Evolutionary conservation across 2,888 invertebrate genomes (phyloP).

Genomic region (Chaetogeoica ovagalla): DNA sequence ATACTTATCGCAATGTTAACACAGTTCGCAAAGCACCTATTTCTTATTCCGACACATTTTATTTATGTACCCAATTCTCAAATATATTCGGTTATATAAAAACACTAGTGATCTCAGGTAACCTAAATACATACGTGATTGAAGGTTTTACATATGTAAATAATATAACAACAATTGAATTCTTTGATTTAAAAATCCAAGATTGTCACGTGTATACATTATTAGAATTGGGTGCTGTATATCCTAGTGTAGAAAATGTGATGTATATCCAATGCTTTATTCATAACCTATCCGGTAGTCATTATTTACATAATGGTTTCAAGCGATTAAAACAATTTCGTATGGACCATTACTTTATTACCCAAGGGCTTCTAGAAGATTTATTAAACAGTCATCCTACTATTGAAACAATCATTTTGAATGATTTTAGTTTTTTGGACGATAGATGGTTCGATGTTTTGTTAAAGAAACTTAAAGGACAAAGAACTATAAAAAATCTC

Average conservation of each 20-base stretch:
- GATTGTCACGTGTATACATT: background rate
- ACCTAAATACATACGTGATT: background rate
- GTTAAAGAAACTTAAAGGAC: background rate
- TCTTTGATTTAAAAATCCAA: background rate
- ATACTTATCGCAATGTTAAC: no score
- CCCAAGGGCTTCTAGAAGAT: background rate
- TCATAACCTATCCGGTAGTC: background rate
- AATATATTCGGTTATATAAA: background rate
- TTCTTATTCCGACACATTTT: background rate
- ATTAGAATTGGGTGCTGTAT: background rate
- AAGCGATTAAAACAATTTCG: conserved; percentile 4
- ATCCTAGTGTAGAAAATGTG: background rate
- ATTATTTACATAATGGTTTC: conserved; percentile 1
- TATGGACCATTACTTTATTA: background rate
- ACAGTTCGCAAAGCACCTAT: background rate
- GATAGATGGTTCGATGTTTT: conserved; percentile 9
- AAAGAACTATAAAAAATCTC: background rate
- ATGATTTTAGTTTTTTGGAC: background rate
- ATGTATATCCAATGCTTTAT: background rate
- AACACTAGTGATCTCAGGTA: background rate
- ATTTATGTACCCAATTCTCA: background rate
- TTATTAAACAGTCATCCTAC: background rate
- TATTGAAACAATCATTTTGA: background rate
- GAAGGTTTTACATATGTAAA: background rate
- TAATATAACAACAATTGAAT: background rate